Conservation (phyloP, 2,113 vertebrate species). For the Ceyx melanurus region DNA sequence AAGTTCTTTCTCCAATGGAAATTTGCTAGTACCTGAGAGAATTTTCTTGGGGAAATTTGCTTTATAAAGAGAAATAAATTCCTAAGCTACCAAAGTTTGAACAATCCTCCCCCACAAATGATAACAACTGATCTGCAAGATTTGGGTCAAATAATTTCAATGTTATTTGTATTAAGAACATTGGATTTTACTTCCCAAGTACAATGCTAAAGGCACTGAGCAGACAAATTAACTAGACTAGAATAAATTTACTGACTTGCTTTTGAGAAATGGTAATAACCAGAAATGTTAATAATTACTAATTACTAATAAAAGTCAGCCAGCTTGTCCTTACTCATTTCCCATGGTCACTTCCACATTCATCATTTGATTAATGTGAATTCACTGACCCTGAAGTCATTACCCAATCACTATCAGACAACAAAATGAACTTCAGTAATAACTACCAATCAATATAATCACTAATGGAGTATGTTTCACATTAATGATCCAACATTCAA, state of each 20-base stretch:
- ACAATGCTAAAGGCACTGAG: not conserved
- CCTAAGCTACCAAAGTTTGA: not conserved
- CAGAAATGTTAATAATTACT: conserved; percentile 31
- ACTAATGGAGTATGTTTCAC: not conserved
- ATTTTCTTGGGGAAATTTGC: not conserved
- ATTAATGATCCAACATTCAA: not conserved
- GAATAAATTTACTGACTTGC: not conserved
- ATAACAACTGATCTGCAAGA: not conserved
- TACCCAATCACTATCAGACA: conserved; percentile 5
- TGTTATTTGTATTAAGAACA: not conserved
- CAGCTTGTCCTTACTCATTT: not conserved
- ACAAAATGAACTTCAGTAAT: conserved; percentile 24
- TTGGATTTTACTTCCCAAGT: not conserved
- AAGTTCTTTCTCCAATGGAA: not conserved
- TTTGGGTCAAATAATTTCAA: not conserved
- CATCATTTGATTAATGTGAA: conserved; percentile 25
- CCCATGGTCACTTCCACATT: not conserved
- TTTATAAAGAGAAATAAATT: not conserved
- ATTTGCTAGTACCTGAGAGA: not conserved
- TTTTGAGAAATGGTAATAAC: conserved; percentile 11
- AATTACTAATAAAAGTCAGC: not conserved
- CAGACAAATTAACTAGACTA: not conserved
- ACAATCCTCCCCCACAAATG: not conserved
- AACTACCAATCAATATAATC: conserved; percentile 11
- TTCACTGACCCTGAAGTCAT: conserved; percentile 15